A percentile compares a stretch with the other conserved stretches of the same genome.
These are phyloP conservation scores for Thomomys bottae DNA, from an alignment of 2,113 vertebrate species.

Conservation along the genomic window DNA sequence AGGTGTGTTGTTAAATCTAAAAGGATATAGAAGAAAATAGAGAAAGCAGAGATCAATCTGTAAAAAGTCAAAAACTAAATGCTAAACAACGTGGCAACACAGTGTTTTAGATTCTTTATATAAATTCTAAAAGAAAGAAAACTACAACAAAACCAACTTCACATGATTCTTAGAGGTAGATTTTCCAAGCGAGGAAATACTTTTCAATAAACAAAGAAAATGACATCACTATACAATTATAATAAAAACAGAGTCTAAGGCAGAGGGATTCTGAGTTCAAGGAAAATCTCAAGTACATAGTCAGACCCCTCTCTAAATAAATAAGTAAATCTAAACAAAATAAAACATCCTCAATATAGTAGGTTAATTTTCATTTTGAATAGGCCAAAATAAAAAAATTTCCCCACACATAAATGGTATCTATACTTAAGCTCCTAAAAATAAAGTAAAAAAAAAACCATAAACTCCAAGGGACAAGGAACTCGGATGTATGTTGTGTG, in stretches of 20 bases:
- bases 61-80: background rate
- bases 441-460: no score
- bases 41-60: background rate
- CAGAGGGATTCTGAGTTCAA: no score
- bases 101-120: constrained; percentile 17
- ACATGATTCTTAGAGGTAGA: background rate
- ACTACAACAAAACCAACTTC: background rate
- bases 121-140: background rate
- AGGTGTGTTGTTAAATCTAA: background rate
- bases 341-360: background rate
- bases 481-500: background rate
- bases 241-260: background rate
- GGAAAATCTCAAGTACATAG: no score
- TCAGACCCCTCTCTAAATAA: no score
- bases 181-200: background rate
- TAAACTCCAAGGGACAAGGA: background rate
- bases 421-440: no score
- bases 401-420: background rate
- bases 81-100: background rate
- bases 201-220: constrained; percentile 16
- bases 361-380: constrained; percentile 15
- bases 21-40: background rate
- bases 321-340: background rate
- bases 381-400: background rate
- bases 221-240: background rate